Percentiles rank a stretch among this genome's conserved stretches.
These are phyloP conservation scores for Anser brachyrhynchus DNA, from an alignment of 2,113 vertebrate genomes.

Conservation along the genomic window DNA sequence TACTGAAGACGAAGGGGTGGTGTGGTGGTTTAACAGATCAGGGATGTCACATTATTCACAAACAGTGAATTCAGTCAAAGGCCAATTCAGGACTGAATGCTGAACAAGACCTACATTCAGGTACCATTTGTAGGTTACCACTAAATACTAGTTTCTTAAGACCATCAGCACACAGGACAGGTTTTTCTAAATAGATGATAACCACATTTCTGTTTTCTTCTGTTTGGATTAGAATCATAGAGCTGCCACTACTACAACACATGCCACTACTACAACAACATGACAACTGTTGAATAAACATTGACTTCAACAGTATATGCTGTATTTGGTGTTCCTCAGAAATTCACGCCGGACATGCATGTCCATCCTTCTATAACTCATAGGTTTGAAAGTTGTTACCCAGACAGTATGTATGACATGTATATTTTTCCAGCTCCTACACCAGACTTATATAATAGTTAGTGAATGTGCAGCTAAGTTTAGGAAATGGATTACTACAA, in stretches of 20 bases:
- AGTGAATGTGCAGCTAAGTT: not conserved
- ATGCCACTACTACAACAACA: not conserved
- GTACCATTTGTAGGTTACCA: not conserved
- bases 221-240: not conserved
- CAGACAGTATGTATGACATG: not conserved
- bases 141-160: not conserved
- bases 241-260: not conserved
- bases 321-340: not conserved
- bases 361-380: not conserved
- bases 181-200: not conserved
- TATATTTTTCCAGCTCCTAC: not conserved
- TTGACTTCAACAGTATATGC: not conserved
- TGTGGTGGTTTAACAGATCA: not conserved
- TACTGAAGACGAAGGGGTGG: not conserved
- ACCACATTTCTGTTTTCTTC: not conserved
- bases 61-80: not conserved
- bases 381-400: not conserved
- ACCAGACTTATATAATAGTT: not conserved
- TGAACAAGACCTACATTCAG: rapidly evolving
- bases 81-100: not conserved
- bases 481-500: not conserved
- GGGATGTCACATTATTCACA: not conserved
- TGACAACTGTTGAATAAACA: not conserved
- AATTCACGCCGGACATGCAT: not conserved
- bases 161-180: not conserved